Evolutionary conservation across 2,797 vertebrate species (phyloP), one percentile per base, ranked within the genome.

Genomic region (Lepilemur septentrionalis): DNA sequence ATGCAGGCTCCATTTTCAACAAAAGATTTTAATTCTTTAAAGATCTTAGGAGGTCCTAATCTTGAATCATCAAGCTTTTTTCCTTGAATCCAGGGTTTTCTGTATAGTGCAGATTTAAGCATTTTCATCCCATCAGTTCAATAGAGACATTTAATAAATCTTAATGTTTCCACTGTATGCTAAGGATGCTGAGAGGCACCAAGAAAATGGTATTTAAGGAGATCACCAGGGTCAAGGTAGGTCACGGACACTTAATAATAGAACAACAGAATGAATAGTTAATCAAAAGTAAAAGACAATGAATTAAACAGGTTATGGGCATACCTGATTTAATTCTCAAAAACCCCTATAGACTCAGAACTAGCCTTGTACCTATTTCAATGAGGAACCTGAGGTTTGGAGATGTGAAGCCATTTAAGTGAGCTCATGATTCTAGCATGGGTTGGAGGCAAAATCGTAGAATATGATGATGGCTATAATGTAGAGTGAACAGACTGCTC

Each of bases 141-240:
- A 28, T 4, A 72, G 41, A 79, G 41, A 57, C 25, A 91, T 18
- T 80, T 85, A 80, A 76, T 92, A 79, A 69, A n/a, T 65, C 41
- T 82, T 52, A 82, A 55, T 18, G 7, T 32, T 69, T 89, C 18
- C 75, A 8, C n/a, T n/a, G 0, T 92, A 28, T 92, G n/a, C 63
- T 30, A 89, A 69, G 32, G 43, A 43, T 65, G 14, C 38, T 32
- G 38, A 0, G 5, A 41, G 46, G 57, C 22, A 75, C 20, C 10
- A 6, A 79, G 69, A 65, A 80, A 73, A 70, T 59, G 38, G 7
- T 88, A 90, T 91, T 96, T 91, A 69, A 84, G 25, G 75, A 93
- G 52, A 43, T 35, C 15, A 73, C 6, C 46, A 13, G 14, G 20
- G 46, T 52, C 4, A 14, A 75, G 23, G 9, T 50, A n/a, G 52